Evolutionary conservation across 2,888 invertebrate genomes (phyloP), one percentile per base, ranked within the genome.

Genomic region (Amaurobius ferox): DNA sequence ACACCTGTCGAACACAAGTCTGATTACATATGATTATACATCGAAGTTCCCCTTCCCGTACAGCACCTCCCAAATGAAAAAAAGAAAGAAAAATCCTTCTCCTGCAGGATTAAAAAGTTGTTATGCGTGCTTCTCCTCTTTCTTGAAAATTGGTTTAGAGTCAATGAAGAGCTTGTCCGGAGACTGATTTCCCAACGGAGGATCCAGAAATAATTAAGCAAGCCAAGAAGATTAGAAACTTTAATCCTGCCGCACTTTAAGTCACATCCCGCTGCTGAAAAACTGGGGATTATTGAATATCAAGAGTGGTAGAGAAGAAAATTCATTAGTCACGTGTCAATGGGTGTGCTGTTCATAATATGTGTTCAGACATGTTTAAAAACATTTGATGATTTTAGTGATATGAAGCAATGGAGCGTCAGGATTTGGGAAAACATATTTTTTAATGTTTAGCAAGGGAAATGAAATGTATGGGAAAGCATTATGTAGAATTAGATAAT

Each of bases 171-270:
- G 55, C 55, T 23, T 73, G 79, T 79, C 64, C 72, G 48, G 29
- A 29, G 55, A 40, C 44, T 81, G 81, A 81, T 81, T 81, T 81
- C 81, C 81, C 76, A 39, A 11, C 23, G 64, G 81, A 44, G 32
- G 28, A 11, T 19, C 40, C 26, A 26, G 74, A 79, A 81, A 81
- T 81, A 81, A 81, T 81, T 81, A 81, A 81, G 70, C 76, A 81
- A 76, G 32, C 32, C 70, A 61, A 44, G 76, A 48, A 74, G 76
- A 81, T 81, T 74, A 81, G 67, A 64, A 62, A 76, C 67, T 81
- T 81, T 74, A 81, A 81, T 81, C 81, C 74, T 30, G 32, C 39
- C 39, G 26, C 66, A 66, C 66, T 32, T 32, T 26, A 64, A 66
- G 66, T 35, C 30, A 66, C 55, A 55, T 55, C 19, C 55, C 19